These are phyloP conservation scores for Petrolisthes manimaculis DNA, from an alignment of 2,888 invertebrate species.

Conservation along the genomic window DNA sequence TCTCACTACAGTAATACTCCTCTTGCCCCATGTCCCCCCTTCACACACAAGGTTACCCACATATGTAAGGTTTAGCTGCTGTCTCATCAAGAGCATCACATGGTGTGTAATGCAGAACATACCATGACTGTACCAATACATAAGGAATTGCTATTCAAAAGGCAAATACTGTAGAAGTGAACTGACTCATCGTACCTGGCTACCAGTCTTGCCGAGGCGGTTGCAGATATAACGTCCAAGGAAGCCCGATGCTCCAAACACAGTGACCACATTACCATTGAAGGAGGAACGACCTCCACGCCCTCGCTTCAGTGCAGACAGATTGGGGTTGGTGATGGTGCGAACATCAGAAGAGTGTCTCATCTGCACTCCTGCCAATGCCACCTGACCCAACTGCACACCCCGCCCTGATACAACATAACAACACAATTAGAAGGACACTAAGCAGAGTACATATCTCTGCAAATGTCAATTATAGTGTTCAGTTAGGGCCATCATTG, in stretches of 20 bases:
- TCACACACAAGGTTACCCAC: too few species aligned
- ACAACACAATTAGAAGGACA: background rate
- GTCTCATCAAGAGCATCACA: too few species aligned
- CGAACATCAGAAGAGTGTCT: conserved; percentile 54
- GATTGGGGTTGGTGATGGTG: conserved; percentile 52
- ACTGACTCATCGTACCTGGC: conserved; percentile 75
- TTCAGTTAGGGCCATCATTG: too few species aligned
- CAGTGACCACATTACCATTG: conserved; percentile 97
- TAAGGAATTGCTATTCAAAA: too few species aligned
- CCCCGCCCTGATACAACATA: conserved; percentile 25
- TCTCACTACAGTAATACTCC: too few species aligned
- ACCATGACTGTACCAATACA: too few species aligned
- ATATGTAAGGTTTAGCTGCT: too few species aligned
- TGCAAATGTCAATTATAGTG: too few species aligned
- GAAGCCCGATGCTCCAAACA: conserved; percentile 93
- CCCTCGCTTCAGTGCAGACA: conserved; percentile 79
- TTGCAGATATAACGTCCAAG: conserved; percentile 90
- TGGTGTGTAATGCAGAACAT: too few species aligned
- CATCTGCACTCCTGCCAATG: conserved; percentile 24
- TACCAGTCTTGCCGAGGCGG: conserved; percentile 87
- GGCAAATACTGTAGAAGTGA: background rate
- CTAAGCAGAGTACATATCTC: too few species aligned
- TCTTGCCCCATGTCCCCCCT: too few species aligned
- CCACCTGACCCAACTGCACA: conserved; percentile 16
- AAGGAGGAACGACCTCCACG: conserved; percentile 95